A percentile compares a stretch with the other conserved stretches of the same genome.
Evolutionary conservation across 37 sponge, comb jelly and placozoan species (phyloP).

Genomic region (Ephydatia muelleri): DNA sequence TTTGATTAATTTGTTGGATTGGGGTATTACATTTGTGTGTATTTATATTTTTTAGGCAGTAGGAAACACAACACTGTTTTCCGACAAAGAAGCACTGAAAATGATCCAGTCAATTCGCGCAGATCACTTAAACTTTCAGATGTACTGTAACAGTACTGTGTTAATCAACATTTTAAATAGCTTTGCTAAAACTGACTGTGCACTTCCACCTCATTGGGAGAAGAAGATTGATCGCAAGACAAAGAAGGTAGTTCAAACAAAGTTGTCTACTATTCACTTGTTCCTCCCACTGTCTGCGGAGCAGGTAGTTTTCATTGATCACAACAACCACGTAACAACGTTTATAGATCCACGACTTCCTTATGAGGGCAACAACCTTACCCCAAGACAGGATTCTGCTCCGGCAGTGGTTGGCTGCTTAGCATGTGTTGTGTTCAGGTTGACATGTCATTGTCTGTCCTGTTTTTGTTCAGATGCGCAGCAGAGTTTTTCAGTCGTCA

Average conservation of each 20-base stretch:
- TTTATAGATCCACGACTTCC: constrained; percentile 87
- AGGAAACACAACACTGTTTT: constrained; percentile 25
- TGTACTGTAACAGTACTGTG: constrained; percentile 41
- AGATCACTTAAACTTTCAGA: constrained; percentile 35
- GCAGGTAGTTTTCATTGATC: constrained; percentile 69
- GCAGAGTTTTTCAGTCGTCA: no score
- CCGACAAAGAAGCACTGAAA: constrained; percentile 26
- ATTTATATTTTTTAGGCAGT: constrained; percentile 19
- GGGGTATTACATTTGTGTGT: background rate
- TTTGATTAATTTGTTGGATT: no score
- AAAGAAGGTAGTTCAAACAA: constrained; percentile 5
- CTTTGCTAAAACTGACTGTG: constrained; percentile 68
- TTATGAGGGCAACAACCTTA: constrained; percentile 63
- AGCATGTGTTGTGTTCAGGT: background rate
- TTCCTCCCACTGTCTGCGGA: background rate
- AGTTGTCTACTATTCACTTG: background rate
- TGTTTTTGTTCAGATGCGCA: background rate
- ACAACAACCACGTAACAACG: constrained; percentile 55
- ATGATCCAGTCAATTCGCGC: constrained; percentile 61
- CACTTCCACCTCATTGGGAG: constrained; percentile 68
- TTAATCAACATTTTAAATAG: constrained; percentile 58
- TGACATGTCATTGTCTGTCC: background rate
- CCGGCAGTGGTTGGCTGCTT: constrained; percentile 2
- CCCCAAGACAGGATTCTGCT: background rate
- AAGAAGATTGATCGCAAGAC: constrained; percentile 44